Percentiles rank a stretch among this genome's conserved stretches.
phyloP scores from a whole-genome alignment of 2,888 invertebrate species.

The Pterostichus madidus region DNA sequence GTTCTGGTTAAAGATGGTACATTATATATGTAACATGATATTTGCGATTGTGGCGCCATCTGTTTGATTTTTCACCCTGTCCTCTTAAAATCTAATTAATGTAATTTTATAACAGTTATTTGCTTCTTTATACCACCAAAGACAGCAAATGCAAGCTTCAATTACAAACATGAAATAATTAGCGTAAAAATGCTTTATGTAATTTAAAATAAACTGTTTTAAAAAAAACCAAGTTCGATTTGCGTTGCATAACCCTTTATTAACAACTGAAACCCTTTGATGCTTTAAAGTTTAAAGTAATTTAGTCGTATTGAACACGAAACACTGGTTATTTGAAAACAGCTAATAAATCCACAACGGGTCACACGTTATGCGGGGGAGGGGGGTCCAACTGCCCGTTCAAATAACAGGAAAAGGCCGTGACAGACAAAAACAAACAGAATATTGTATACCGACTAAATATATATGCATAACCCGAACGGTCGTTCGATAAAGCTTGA shows the following conservation, averaged over 20 bases:
- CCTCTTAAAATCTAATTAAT: too few species aligned
- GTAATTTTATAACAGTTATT: too few species aligned
- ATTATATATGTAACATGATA: too few species aligned
- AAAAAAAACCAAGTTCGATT: too few species aligned
- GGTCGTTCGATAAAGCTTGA: constrained; percentile 66
- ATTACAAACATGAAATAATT: too few species aligned
- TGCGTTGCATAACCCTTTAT: neutral
- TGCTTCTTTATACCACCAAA: too few species aligned
- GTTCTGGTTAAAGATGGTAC: too few species aligned
- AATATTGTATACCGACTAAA: constrained; percentile 66
- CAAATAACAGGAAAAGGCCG: constrained; percentile 56
- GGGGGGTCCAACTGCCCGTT: constrained; percentile 6
- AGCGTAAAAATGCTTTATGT: too few species aligned
- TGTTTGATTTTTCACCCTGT: too few species aligned
- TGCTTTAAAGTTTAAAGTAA: constrained; percentile 31
- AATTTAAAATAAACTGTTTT: too few species aligned
- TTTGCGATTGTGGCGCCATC: too few species aligned
- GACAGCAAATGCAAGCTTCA: too few species aligned
- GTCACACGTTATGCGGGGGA: constrained; percentile 20
- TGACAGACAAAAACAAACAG: constrained; percentile 63
- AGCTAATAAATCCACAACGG: constrained; percentile 30
- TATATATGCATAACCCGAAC: constrained; percentile 66
- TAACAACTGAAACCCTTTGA: constrained; percentile 13
- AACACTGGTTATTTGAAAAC: constrained; percentile 30
- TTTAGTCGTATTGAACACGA: constrained; percentile 26